Base-by-base conservation (phyloP, 1,140 invertebrate genomes). In the Sycophila sp. region DNA sequence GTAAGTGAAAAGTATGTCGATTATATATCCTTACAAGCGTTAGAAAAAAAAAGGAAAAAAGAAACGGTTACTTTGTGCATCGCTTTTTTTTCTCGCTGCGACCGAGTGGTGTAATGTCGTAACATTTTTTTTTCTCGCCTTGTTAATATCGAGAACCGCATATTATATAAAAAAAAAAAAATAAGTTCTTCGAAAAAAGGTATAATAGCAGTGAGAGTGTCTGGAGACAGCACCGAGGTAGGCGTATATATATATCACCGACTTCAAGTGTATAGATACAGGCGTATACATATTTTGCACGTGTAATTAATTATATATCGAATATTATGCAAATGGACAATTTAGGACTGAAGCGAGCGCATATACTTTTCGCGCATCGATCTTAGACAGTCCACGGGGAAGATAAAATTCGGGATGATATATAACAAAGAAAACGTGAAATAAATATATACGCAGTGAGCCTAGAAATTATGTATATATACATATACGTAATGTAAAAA, bases 371-470 rank as follows among this genome's bases (percentile, higher is more conserved):
- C 6, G 40, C 49, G 30, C 26, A 40, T 65, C 30, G 8, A 65
- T 65, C n/a, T 24, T 53, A 51, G 55, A 58, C n/a, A 24, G 13
- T 45, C 28, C 30, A 47, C 38, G 34, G 38, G 38, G 15, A 38
- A n/a, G 19, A 34, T 24, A 36, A 13, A 26, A 32, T 67, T 55
- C 19, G 36, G 32, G 36, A 36, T 10, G 65, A 17, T 49, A 62
- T 75, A 59, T 76, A 69, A 63, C 75, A 70, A 69, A 72, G 55
- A 73, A 76, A 69, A 59, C 66, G 53, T 55, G 58, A 40, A 70
- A 47, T 59, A 60, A 32, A 73, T 72, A 75, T 58, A 73, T 63
- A 72, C 69, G 70, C 42, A 69, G 28, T 30, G 13, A 65, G 30
- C 22, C 5, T 45, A 63, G n/a, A n/a, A 17, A 47, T 38, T 49